phyloP scores from a whole-genome alignment of 1,140 invertebrate species.

The Grapholita molesta region DNA sequence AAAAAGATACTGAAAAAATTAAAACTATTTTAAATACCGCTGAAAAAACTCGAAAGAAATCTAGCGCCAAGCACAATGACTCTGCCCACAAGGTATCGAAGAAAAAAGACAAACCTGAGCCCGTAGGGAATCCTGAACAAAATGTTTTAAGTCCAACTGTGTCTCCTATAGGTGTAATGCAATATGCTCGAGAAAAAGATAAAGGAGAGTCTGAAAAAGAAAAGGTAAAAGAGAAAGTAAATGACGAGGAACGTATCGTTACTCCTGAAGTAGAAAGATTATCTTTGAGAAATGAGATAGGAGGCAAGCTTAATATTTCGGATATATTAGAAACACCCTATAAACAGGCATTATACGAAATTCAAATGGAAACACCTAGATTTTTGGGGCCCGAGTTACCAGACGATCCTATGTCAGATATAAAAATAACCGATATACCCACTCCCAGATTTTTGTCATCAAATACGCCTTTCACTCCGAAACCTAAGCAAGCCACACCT shows the following conservation, averaged over 20 bases:
- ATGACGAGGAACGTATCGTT: constrained; percentile 39
- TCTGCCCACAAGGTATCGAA: constrained; percentile 37
- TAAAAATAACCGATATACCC: constrained; percentile 70
- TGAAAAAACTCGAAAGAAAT: constrained; percentile 34
- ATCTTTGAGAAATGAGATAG: constrained; percentile 61
- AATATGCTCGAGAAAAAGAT: background rate
- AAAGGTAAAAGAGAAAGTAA: constrained; percentile 41
- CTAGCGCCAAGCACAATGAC: constrained; percentile 20
- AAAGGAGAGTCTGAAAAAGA: constrained; percentile 23
- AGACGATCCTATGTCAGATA: constrained; percentile 65
- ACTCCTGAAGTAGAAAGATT: constrained; percentile 61
- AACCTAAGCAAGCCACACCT: constrained; percentile 49
- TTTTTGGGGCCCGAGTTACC: constrained; percentile 61
- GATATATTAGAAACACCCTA: constrained; percentile 69
- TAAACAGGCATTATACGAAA: constrained; percentile 69
- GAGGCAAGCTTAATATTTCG: constrained; percentile 64
- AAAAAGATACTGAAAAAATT: constrained; percentile 24
- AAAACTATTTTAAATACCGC: constrained; percentile 4
- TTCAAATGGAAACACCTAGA: constrained; percentile 70
- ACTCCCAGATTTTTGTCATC: constrained; percentile 57
- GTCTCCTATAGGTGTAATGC: background rate
- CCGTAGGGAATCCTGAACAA: background rate
- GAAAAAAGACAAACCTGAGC: constrained; percentile 29
- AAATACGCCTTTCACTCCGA: constrained; percentile 39
- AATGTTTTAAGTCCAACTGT: background rate